Conservation (phyloP, 2,797 vertebrate species). For the Melanotaenia nigrans region DNA sequence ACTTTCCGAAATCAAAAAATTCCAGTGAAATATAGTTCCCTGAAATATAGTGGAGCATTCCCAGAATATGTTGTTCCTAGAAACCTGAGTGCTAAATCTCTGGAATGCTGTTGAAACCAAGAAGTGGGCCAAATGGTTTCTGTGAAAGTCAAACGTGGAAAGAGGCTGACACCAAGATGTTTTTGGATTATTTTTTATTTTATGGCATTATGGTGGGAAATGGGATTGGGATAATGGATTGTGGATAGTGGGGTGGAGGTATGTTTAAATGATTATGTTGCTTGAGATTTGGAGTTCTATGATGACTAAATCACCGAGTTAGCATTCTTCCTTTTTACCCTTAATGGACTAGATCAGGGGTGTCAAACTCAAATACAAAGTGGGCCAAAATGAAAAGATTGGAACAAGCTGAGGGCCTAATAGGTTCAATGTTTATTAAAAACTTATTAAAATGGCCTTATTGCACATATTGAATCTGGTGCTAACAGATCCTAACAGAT, state of each 20-base stretch:
- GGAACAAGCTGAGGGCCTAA: too few relatives aligned
- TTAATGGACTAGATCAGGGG: constrained; percentile 20
- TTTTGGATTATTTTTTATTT: constrained; percentile 35
- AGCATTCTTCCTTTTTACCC: constrained; percentile 22
- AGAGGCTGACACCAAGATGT: constrained; percentile 29
- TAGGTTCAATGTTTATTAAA: too few relatives aligned
- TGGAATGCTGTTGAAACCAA: constrained; percentile 62
- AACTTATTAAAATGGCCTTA: too few relatives aligned
- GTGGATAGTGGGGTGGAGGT: not conserved
- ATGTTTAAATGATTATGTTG: constrained; percentile 28
- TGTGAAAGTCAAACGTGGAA: constrained; percentile 60
- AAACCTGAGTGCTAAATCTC: constrained; percentile 68
- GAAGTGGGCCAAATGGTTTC: constrained; percentile 66
- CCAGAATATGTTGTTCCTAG: constrained; percentile 69
- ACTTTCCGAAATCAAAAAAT: constrained; percentile 67
- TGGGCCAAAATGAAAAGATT: too few relatives aligned
- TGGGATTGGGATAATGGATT: not conserved
- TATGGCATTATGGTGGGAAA: constrained; percentile 31
- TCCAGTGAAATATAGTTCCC: constrained; percentile 63
- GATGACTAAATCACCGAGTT: constrained; percentile 29
- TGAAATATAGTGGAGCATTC: constrained; percentile 59
- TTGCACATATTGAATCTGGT: too few relatives aligned
- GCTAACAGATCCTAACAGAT: too few relatives aligned
- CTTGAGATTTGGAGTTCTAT: constrained; percentile 27
- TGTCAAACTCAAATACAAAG: too few relatives aligned